Base-by-base conservation (phyloP, 2,888 invertebrate species). In the Cephonodes hylas region DNA sequence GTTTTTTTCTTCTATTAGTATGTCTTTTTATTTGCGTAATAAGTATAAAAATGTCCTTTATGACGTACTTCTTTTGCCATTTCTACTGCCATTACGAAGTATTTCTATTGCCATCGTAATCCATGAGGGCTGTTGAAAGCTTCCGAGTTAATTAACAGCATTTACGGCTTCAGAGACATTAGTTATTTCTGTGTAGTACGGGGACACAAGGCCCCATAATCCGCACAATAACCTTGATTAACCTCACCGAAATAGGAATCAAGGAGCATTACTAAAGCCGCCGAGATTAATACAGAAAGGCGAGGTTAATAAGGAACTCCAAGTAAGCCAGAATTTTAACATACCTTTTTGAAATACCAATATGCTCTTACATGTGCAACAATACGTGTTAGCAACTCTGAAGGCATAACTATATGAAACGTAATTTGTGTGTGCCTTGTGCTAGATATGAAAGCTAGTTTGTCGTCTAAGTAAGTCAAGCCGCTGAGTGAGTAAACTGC, bases 121-220 rank as follows among this genome's bases (percentile, higher is more conserved):
- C 75, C 80, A 76, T 73, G 76, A 75, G 74, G 74, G 70, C 70
- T 68, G 67, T 71, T 73, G 72, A 77, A 76, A 78, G 78, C 74
- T 73, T 74, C 70, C 67, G 69, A 69, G 75, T 78, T 84, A 86
- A 87, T 86, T 86, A 86, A 77, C 75, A 71, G 67, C 75, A 75
- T 80, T 82, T 76, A 80, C 72, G 74, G 68, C 67, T 70, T 71
- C 68, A 67, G 65, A 64, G 70, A 59, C 46, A 59, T 59, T 46
- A 59, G 46, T 38, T 46, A 38, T 48, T 25, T 46, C 46, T 34
- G 27, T 20, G 34, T 45, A 15, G 46, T 23, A 22, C 38, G 23
- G 34, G 22, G 15, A 34, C 38, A 48, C 38, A 48, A 23, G 46
- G 38, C 23, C 23, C 34, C 48, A 10, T 53, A 53, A 53, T 53